phyloP scores from a whole-genome alignment of 1,140 invertebrate genomes.

The Octopus sinensis region DNA sequence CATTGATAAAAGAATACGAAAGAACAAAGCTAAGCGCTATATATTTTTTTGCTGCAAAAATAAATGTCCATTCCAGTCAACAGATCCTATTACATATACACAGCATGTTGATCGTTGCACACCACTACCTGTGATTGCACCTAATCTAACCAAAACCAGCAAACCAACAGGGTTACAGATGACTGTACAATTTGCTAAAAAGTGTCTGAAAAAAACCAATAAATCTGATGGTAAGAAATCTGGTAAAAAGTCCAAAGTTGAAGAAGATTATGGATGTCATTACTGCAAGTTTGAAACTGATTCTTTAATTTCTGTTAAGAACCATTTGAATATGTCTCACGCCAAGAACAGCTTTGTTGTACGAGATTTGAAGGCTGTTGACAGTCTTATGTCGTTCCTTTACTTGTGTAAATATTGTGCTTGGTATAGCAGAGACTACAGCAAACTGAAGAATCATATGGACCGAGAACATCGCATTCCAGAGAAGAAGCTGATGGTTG shows the following conservation, averaged over 20 bases:
- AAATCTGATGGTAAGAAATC: neutral
- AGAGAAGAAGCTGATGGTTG: neutral
- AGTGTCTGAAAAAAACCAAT: neutral
- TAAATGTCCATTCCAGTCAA: slow-evolving; percentile 44
- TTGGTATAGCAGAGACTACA: slow-evolving; percentile 5
- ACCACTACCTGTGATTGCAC: slow-evolving; percentile 19
- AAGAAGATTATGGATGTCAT: slow-evolving; percentile 4
- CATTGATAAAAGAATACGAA: slow-evolving; percentile 38
- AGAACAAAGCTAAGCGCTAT: slow-evolving; percentile 35
- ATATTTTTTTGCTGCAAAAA: slow-evolving; percentile 44
- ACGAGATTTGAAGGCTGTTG: neutral
- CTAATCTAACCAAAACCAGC: neutral
- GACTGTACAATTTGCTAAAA: slow-evolving; percentile 6
- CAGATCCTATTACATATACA: slow-evolving; percentile 33
- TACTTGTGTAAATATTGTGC: slow-evolving; percentile 11
- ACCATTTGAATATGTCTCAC: neutral
- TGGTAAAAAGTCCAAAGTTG: neutral
- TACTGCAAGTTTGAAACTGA: slow-evolving; percentile 8
- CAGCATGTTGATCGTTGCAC: slow-evolving; percentile 43
- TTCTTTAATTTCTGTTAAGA: slow-evolving; percentile 9
- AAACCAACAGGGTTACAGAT: slow-evolving; percentile 10
- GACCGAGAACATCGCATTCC: slow-evolving; percentile 5
- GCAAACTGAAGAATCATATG: slow-evolving; percentile 7
- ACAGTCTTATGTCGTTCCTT: neutral
- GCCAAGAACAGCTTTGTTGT: neutral